phyloP scores from a whole-genome alignment of 1,140 invertebrate species.

The Dermatophagoides farinae region DNA sequence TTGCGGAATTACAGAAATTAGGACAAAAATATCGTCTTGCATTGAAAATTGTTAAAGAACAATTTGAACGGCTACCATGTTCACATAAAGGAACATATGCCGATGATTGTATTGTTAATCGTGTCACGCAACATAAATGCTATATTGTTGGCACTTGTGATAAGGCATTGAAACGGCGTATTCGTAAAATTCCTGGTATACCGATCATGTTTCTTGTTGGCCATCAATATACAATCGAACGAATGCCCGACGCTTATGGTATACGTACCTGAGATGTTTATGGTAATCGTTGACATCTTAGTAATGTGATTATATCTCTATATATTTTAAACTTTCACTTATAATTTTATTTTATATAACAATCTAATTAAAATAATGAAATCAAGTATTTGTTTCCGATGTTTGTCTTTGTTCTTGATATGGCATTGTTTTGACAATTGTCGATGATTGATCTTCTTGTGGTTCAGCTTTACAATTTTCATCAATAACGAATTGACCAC shows the following conservation, averaged over 20 bases:
- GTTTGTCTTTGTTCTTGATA: too few species aligned
- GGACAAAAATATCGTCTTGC: slow-evolving; percentile 88
- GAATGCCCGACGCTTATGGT: slow-evolving; percentile 95
- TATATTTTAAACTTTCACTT: too few species aligned
- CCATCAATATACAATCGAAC: slow-evolving; percentile 79
- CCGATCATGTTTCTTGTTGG: slow-evolving; percentile 93
- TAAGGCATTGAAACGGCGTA: slow-evolving; percentile 82
- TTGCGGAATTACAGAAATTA: slow-evolving; percentile 94
- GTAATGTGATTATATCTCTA: too few species aligned
- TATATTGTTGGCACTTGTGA: slow-evolving; percentile 99
- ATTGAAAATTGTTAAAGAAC: slow-evolving; percentile 84
- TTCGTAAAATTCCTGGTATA: slow-evolving; percentile 93
- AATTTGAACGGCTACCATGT: slow-evolving; percentile 79
- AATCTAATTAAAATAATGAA: too few species aligned
- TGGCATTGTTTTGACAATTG: too few species aligned
- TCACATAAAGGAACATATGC: slow-evolving; percentile 97
- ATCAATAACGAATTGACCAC: too few species aligned
- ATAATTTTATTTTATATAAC: too few species aligned
- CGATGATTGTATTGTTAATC: slow-evolving; percentile 91
- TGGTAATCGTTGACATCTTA: too few species aligned
- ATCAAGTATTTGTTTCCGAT: too few species aligned
- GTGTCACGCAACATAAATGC: slow-evolving; percentile 91
- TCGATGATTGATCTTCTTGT: too few species aligned
- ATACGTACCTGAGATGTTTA: not conserved
- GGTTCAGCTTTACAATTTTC: too few species aligned